Evolutionary conservation across 2,888 invertebrate species (phyloP).

Genomic region (Schizaphis graminum): DNA sequence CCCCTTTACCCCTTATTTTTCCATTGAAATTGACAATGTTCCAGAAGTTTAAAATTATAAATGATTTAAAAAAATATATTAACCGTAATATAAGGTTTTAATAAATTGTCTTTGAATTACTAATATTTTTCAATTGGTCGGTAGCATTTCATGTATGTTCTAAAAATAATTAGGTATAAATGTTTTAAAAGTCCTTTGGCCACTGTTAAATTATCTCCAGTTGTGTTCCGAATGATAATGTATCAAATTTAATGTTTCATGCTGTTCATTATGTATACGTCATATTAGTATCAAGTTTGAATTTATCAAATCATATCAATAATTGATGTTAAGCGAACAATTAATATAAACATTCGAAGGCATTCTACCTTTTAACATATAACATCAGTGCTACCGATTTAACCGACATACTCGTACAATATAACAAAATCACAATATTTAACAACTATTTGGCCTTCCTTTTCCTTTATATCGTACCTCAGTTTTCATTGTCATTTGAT

Average conservation of each 20-base stretch:
- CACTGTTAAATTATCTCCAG: not conserved
- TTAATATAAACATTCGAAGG: not conserved
- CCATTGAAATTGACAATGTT: slow-evolving; percentile 11
- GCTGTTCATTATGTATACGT: not conserved
- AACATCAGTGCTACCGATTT: slow-evolving; percentile 8
- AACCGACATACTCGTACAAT: not conserved
- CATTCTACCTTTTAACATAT: not conserved
- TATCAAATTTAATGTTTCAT: not conserved
- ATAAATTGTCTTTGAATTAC: not conserved
- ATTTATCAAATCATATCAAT: slow-evolving; percentile 25
- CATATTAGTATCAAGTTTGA: not conserved
- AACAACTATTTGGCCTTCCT: not conserved
- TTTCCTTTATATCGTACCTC: slow-evolving; percentile 26
- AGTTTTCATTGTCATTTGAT: slow-evolving; percentile 40
- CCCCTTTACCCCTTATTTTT: not conserved
- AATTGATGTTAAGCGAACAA: not conserved
- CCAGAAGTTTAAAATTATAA: not conserved
- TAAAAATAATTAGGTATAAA: not conserved
- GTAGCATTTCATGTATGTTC: not conserved
- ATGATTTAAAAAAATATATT: not conserved
- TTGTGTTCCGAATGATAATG: not conserved
- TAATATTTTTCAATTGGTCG: slow-evolving; percentile 1
- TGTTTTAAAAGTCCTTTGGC: not conserved
- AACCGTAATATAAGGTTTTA: not conserved
- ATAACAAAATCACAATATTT: not conserved